These are phyloP conservation scores for Alsophila aescularia DNA, from an alignment of 2,888 invertebrate genomes.

Conservation along the genomic window DNA sequence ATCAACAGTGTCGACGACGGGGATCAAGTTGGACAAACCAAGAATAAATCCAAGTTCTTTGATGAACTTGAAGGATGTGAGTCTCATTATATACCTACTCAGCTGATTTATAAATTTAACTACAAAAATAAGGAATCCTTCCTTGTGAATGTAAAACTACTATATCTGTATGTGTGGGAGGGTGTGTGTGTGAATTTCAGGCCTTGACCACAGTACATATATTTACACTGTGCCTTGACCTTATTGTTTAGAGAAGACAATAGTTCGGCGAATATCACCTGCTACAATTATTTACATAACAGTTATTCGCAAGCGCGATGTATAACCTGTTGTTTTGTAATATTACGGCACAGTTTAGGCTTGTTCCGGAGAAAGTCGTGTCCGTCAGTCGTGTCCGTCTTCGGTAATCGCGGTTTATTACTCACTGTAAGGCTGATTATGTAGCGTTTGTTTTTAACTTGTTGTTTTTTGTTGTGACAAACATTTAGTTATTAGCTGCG, in stretches of 20 bases:
- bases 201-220: too few species aligned
- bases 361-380: conserved; percentile 50
- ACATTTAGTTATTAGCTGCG: too few species aligned
- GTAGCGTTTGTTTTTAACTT: not conserved
- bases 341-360: conserved; percentile 46
- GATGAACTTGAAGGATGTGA: conserved; percentile 89
- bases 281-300: not conserved
- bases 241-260: too few species aligned
- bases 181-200: too few species aligned
- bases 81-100: too few species aligned
- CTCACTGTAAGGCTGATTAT: conserved; percentile 38
- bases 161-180: too few species aligned
- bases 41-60: conserved; percentile 85
- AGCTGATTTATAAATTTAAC: too few species aligned
- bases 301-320: conserved; percentile 1
- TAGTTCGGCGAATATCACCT: not conserved
- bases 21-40: conserved; percentile 20
- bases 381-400: conserved; percentile 53
- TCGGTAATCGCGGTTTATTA: conserved; percentile 39
- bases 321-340: conserved; percentile 48
- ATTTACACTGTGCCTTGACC: too few species aligned
- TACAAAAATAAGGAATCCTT: too few species aligned
- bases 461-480: not conserved
- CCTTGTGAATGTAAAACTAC: too few species aligned
- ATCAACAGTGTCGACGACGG: conserved; percentile 29